Evolutionary conservation across 2,888 invertebrate genomes (phyloP).

Genomic region (Rhodophaea formosa): DNA sequence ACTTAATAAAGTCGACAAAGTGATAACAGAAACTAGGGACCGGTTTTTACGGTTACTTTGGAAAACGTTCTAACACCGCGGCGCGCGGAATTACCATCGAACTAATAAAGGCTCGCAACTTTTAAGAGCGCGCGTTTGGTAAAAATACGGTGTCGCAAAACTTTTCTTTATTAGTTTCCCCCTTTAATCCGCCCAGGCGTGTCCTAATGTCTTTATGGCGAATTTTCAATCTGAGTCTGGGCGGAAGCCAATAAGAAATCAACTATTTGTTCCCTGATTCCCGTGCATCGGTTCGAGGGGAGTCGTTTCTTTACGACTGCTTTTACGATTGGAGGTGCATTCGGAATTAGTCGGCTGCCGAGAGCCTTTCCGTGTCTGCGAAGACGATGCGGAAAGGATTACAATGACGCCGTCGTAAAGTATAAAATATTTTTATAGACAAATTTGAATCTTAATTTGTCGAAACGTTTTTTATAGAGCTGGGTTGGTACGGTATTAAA

Average conservation of each 20-base stretch:
- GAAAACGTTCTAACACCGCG: constrained; percentile 51
- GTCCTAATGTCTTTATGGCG: constrained; percentile 80
- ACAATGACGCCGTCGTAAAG: constrained; percentile 59
- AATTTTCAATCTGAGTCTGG: constrained; percentile 80
- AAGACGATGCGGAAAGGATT: constrained; percentile 77
- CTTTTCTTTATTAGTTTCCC: constrained; percentile 81
- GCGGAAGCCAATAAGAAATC: constrained; percentile 80
- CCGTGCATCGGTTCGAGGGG: constrained; percentile 75
- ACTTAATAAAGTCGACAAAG: constrained; percentile 52
- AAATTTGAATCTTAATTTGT: constrained; percentile 29
- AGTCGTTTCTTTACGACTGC: constrained; percentile 78
- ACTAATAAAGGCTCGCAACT: constrained; percentile 72
- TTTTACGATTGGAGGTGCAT: constrained; percentile 81
- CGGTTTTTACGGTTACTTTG: constrained; percentile 49
- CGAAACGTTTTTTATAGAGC: constrained; percentile 15
- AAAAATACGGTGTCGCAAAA: constrained; percentile 81
- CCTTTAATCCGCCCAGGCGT: constrained; percentile 78
- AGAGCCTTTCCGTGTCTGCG: constrained; percentile 77
- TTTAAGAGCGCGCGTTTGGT: constrained; percentile 71
- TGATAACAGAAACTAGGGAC: constrained; percentile 46
- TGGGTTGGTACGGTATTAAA: no score
- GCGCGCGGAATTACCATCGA: constrained; percentile 61
- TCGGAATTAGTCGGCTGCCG: constrained; percentile 73
- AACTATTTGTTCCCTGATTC: constrained; percentile 78
- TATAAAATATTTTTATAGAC: constrained; percentile 42